A percentile compares a stretch with the other conserved stretches of the same genome.
Evolutionary conservation across 2,888 invertebrate species (phyloP).

Genomic region (Torymus aiolomorphi): DNA sequence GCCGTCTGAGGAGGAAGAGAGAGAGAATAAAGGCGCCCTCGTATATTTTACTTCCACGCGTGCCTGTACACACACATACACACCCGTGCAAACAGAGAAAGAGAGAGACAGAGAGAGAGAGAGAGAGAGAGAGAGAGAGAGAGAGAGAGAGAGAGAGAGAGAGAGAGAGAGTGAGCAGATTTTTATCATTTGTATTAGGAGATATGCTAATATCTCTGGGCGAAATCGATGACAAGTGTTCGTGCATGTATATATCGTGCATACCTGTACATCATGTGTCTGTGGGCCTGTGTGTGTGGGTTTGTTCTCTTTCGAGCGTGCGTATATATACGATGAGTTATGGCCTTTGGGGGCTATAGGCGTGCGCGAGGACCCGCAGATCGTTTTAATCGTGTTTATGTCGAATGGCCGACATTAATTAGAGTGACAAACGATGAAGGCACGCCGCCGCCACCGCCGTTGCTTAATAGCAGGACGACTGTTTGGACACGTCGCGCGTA

Average conservation of each 20-base stretch:
- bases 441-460: too few relatives aligned
- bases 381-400: conserved; percentile 55
- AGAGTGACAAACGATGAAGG: conserved; percentile 52
- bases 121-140: background rate
- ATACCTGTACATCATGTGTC: conserved; percentile 6
- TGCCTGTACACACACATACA: too few relatives aligned
- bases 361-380: conserved; percentile 14
- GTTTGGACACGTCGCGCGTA: conserved; percentile 6
- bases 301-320: conserved; percentile 15
- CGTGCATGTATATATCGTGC: background rate
- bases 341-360: conserved; percentile 11
- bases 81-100: background rate
- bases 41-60: too few relatives aligned
- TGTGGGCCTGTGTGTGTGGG: background rate
- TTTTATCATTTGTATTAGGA: conserved; percentile 51
- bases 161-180: conserved; percentile 32
- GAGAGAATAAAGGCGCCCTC: background rate
- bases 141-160: conserved; percentile 11
- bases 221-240: conserved; percentile 41
- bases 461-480: too few relatives aligned
- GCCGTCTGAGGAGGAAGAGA: background rate
- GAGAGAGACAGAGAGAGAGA: background rate
- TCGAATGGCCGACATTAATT: conserved; percentile 53
- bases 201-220: conserved; percentile 48
- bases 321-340: conserved; percentile 34